Percentiles rank a stretch among this genome's conserved stretches.
Evolutionary conservation across 1,140 invertebrate genomes (phyloP).

Genomic region (Drosophila aff.): DNA sequence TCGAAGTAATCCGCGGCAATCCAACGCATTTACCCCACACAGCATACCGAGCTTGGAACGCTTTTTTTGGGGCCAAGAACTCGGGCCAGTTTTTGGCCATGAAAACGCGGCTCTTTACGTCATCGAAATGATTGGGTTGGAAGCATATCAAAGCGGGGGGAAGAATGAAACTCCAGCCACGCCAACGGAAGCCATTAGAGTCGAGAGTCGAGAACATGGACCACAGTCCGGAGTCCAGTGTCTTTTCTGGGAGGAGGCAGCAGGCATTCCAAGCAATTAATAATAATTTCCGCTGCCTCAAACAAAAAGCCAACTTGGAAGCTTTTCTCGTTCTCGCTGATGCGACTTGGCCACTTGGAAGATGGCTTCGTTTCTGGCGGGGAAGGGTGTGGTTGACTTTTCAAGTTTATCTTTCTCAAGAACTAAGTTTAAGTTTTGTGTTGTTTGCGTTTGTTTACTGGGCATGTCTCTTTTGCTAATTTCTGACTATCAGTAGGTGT

Average conservation of each 20-base stretch:
- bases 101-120: slow-evolving; percentile 72
- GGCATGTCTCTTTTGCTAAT: slow-evolving; percentile 43
- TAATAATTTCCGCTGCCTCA: slow-evolving; percentile 77
- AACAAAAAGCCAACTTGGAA: slow-evolving; percentile 52
- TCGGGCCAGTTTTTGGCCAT: slow-evolving; percentile 63
- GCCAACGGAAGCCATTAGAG: slow-evolving; percentile 78
- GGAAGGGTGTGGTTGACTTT: slow-evolving; percentile 15
- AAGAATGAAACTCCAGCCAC: slow-evolving; percentile 40
- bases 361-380: slow-evolving; percentile 25
- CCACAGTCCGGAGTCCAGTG: background rate
- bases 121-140: slow-evolving; percentile 63
- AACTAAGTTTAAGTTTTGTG: slow-evolving; percentile 26
- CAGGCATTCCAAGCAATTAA: slow-evolving; percentile 76
- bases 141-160: slow-evolving; percentile 10
- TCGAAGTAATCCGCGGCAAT: slow-evolving; percentile 61
- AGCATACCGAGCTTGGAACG: slow-evolving; percentile 16
- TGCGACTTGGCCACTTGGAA: slow-evolving; percentile 29
- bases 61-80: slow-evolving; percentile 66
- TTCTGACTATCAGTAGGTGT: slow-evolving; percentile 19
- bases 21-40: slow-evolving; percentile 52
- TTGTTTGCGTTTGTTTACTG: slow-evolving; percentile 10
- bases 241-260: slow-evolving; percentile 25
- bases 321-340: slow-evolving; percentile 38
- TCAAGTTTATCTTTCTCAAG: slow-evolving; percentile 31
- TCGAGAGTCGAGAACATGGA: slow-evolving; percentile 36